A percentile compares a stretch with the other conserved stretches of the same genome.
Conservation (phyloP, 2,113 vertebrate genomes). For the Calyptommatus sinebrachiatus region DNA sequence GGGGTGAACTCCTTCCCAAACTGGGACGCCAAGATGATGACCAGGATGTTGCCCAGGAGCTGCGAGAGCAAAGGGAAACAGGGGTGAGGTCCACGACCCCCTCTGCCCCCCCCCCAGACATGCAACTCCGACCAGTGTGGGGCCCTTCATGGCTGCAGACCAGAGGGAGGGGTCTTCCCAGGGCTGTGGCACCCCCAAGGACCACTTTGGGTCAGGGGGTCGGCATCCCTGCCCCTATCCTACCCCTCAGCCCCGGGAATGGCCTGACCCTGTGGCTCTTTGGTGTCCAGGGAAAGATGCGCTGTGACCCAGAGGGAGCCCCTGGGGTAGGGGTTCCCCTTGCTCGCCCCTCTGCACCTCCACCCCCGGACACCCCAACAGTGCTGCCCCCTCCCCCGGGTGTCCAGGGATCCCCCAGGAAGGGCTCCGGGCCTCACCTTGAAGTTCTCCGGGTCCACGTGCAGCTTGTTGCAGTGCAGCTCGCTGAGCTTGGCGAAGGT, state of each 20-base stretch:
- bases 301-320: too few relatives aligned
- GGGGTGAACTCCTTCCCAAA: conserved; percentile 68
- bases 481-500: conserved; percentile 76
- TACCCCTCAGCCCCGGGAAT: too few relatives aligned
- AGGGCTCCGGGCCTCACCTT: conserved; percentile 43
- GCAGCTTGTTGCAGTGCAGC: conserved; percentile 84
- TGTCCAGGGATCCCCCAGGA: neutral
- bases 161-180: neutral
- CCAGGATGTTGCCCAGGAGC: conserved; percentile 80
- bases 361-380: neutral
- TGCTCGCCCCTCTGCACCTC: neutral
- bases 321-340: neutral
- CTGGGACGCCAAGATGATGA: conserved; percentile 71
- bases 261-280: too few relatives aligned
- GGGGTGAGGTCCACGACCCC: neutral
- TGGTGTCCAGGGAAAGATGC: too few relatives aligned
- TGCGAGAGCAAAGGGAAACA: conserved; percentile 37
- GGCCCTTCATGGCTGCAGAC: too few relatives aligned
- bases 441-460: conserved; percentile 84
- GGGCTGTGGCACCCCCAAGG: too few relatives aligned
- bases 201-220: too few relatives aligned
- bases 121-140: too few relatives aligned
- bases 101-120: too few relatives aligned
- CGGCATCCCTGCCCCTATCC: too few relatives aligned
- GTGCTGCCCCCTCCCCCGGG: neutral